These are phyloP conservation scores for Athalia cordata DNA, from an alignment of 2,888 invertebrate genomes.

Conservation along the genomic window DNA sequence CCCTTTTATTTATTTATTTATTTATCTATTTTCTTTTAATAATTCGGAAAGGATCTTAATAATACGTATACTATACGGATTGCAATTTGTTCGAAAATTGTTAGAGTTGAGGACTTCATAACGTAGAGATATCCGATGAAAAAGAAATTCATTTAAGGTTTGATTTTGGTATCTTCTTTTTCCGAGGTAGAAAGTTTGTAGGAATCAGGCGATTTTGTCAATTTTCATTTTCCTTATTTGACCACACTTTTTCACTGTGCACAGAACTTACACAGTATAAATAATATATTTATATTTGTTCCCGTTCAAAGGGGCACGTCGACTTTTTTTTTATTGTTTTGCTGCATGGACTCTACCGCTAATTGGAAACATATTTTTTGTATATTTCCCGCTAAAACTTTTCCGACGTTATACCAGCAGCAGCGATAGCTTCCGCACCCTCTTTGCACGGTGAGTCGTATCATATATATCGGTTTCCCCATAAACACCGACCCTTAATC, in stretches of 20 bases:
- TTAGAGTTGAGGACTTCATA: too few species aligned
- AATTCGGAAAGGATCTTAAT: too few species aligned
- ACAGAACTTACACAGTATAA: background rate
- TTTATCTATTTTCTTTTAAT: too few species aligned
- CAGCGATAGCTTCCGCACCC: background rate
- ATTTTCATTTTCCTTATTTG: background rate
- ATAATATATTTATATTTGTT: conserved; percentile 35
- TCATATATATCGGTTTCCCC: conserved; percentile 33
- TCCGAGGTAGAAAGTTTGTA: too few species aligned
- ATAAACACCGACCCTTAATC: conserved; percentile 44
- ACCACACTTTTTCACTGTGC: background rate
- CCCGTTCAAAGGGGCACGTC: conserved; percentile 20
- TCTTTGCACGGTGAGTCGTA: background rate
- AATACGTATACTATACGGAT: too few species aligned
- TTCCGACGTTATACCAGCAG: background rate
- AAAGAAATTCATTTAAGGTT: too few species aligned
- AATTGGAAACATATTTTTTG: conserved; percentile 48
- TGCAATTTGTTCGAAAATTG: too few species aligned
- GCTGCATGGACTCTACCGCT: conserved; percentile 35
- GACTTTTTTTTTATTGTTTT: too few species aligned
- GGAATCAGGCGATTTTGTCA: background rate
- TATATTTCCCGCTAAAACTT: conserved; percentile 42
- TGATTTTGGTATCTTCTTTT: too few species aligned
- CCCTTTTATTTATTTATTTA: too few species aligned
- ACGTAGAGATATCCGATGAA: too few species aligned